These are phyloP conservation scores for Stenopsyche tienmushanensis DNA, from an alignment of 1,140 invertebrate genomes.

Conservation along the genomic window DNA sequence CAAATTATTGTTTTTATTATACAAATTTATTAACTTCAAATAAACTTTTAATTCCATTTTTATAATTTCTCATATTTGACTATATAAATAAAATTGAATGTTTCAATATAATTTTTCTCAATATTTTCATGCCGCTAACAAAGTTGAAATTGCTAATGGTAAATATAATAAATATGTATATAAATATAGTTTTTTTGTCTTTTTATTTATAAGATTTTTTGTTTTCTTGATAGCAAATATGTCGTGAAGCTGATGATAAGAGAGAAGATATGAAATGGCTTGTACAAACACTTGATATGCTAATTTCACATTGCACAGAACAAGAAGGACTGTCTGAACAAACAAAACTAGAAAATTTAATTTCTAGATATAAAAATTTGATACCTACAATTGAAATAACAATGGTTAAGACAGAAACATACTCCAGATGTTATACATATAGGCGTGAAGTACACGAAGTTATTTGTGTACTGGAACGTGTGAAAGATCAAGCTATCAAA, in stretches of 20 bases:
- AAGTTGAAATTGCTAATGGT: slow-evolving; percentile 62
- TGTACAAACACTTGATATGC: slow-evolving; percentile 83
- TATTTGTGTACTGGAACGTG: slow-evolving; percentile 70
- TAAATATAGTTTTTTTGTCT: not conserved
- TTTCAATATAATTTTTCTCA: slow-evolving; percentile 4
- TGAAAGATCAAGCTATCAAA: slow-evolving; percentile 70
- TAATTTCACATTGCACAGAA: slow-evolving; percentile 79
- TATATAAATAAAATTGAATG: slow-evolving; percentile 7
- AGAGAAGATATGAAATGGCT: slow-evolving; percentile 94
- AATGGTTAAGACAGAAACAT: slow-evolving; percentile 87
- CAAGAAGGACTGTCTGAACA: slow-evolving; percentile 77
- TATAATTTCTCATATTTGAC: not conserved
- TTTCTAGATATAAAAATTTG: slow-evolving; percentile 84
- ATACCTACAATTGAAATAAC: slow-evolving; percentile 91
- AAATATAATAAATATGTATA: slow-evolving; percentile 34
- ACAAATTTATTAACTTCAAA: not conserved
- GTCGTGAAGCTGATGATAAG: slow-evolving; percentile 83
- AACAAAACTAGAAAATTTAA: slow-evolving; percentile 76
- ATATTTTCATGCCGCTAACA: slow-evolving; percentile 36
- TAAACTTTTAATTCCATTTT: too few relatives aligned
- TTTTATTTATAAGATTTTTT: slow-evolving; percentile 22
- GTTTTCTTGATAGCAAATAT: slow-evolving; percentile 69
- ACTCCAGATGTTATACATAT: slow-evolving; percentile 90
- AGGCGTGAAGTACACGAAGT: slow-evolving; percentile 84
- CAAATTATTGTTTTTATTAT: slow-evolving; percentile 1